Evolutionary conservation across 2,113 vertebrate genomes (phyloP).

Genomic region (Copsychus sechellarum): DNA sequence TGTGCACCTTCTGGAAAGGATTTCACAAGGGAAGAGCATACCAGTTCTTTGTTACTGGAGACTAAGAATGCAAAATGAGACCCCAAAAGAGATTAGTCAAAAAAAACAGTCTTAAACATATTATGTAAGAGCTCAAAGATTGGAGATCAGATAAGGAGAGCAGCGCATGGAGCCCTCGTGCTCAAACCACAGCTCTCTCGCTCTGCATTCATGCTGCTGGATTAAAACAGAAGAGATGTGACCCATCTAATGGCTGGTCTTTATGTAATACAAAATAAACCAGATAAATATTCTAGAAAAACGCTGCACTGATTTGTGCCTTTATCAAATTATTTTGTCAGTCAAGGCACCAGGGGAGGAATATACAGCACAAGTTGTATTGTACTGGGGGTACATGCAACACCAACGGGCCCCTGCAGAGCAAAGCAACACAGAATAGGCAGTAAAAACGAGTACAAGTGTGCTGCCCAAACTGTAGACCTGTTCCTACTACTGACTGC

Average conservation of each 20-base stretch:
- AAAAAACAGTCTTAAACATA: conserved; percentile 36
- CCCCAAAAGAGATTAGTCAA: conserved; percentile 47
- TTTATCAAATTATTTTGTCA: background rate
- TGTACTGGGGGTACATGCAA: background rate
- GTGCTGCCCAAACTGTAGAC: background rate
- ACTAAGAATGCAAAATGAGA: conserved; percentile 32
- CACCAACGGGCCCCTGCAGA: background rate
- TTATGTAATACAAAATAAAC: conserved; percentile 44
- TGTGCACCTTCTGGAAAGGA: conserved; percentile 56
- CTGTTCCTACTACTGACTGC: background rate
- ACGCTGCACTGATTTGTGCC: background rate
- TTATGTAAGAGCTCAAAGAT: conserved; percentile 42
- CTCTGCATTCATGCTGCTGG: background rate
- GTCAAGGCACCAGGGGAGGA: background rate
- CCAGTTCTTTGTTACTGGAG: background rate
- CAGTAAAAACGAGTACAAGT: background rate
- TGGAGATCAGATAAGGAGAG: conserved; percentile 23
- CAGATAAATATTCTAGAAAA: conserved; percentile 11
- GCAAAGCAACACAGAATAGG: background rate
- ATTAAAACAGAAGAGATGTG: background rate
- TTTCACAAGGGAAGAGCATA: conserved; percentile 7
- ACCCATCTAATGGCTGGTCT: conserved; percentile 1
- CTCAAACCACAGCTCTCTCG: background rate
- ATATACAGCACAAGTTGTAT: fast-evolving
- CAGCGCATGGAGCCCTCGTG: fast-evolving